Conservation (phyloP, 1,140 invertebrate species). For the Bombyx mori region DNA sequence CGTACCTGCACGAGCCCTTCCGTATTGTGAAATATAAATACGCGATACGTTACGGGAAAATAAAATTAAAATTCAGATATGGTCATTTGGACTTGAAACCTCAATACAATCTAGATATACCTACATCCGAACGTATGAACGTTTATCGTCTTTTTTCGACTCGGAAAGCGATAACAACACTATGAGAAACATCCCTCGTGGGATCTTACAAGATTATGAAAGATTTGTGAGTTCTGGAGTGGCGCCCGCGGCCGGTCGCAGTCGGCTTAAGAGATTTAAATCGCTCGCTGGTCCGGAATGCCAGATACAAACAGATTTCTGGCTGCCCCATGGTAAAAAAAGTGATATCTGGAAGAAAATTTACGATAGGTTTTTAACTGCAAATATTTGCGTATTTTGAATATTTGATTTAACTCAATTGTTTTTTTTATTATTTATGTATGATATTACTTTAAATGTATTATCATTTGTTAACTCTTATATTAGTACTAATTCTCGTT, state of each 20-base stretch:
- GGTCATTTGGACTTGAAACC: conserved; percentile 21
- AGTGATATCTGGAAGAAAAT: too few species aligned
- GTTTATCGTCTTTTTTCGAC: conserved; percentile 26
- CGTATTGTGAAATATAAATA: conserved; percentile 33
- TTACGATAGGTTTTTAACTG: too few species aligned
- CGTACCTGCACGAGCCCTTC: conserved; percentile 35
- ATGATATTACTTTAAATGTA: too few species aligned
- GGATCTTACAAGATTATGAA: conserved; percentile 64
- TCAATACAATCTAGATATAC: background rate
- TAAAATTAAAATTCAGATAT: conserved; percentile 43
- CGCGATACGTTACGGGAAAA: conserved; percentile 46
- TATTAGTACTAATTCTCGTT: too few species aligned
- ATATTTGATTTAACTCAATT: too few species aligned
- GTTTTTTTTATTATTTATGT: too few species aligned
- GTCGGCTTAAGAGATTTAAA: conserved; percentile 67
- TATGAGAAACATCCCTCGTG: conserved; percentile 55
- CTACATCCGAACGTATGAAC: conserved; percentile 7
- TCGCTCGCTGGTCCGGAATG: conserved; percentile 61
- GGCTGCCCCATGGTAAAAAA: conserved; percentile 17
- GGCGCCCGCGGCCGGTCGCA: conserved; percentile 45
- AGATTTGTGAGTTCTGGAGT: conserved; percentile 69
- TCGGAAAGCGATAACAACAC: conserved; percentile 28
- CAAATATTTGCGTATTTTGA: too few species aligned
- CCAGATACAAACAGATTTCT: conserved; percentile 66
- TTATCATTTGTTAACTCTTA: too few species aligned